Base-by-base conservation (phyloP, 1,140 invertebrate genomes). In the Neuroterus valhalla region DNA sequence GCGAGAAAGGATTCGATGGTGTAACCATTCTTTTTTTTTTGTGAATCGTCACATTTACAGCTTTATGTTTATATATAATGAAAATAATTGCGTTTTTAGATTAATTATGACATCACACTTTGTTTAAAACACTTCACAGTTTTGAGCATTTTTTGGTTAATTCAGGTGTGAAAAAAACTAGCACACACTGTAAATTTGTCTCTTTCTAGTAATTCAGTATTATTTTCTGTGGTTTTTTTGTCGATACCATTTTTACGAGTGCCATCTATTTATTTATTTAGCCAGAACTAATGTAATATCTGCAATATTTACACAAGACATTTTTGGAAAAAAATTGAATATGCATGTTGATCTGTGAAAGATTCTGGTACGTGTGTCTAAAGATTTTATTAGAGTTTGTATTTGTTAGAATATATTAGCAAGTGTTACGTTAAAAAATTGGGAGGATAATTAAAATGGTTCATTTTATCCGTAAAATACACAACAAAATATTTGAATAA, bases 201-300 rank as follows among this genome's bases (percentile, higher is more conserved):
- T 38, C 6, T 38, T 38, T 38, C 31, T 38, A 3, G 31, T 38
- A 55, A 55, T 26, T 2, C 52, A 62, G 48, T 50, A 50, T 31
- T 62, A 31, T 62, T 26, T 38, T 31, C 31, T 62, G 55, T 62
- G 55, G 31, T 62, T 55, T 12, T 19, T 55, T 11, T 23, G 11
- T 55, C 21, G 14, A 17, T 55, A 21, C 23, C 19, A 23, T 55
- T 55, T 55, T 21, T 31, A 19, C 11, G 31, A 62, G 55, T 62
- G 55, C 55, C 55, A 62, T 62, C 10, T n/a, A 62, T 62, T 62
- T 62, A 62, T 62, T 62, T 62, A 62, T 62, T 62, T 26, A 26
- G 2, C 31, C 31, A 31, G 12, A 23, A 62, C 3, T 55, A 23
- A 62, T 31, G n/a, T 5, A 5, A 15, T 55, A 1, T 52, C 11